Conservation (phyloP, 1,140 invertebrate genomes). For the Musca vetustissima region DNA sequence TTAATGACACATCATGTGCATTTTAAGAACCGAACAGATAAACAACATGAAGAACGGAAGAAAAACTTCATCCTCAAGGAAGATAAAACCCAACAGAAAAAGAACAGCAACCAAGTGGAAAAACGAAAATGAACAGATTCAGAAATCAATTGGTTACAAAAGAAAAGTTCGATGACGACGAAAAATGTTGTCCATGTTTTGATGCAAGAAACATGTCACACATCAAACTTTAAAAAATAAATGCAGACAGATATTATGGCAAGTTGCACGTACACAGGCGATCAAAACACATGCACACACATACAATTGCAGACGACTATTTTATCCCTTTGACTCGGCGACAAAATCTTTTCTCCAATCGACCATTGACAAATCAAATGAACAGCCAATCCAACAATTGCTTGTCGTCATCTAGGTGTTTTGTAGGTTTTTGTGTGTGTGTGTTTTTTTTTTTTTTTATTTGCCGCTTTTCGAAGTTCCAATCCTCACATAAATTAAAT, state of each 20-base stretch:
- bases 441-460: not conserved
- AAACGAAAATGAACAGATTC: no score
- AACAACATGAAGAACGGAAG: no score
- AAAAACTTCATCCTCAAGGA: no score
- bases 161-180: no score
- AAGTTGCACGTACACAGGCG: no score
- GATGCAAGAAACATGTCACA: slow-evolving; percentile 14
- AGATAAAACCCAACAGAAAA: no score
- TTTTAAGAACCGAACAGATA: not conserved
- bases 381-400: not conserved
- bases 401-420: no score
- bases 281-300: no score
- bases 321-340: not conserved
- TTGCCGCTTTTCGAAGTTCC: not conserved
- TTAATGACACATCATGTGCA: slow-evolving; percentile 23
- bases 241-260: no score
- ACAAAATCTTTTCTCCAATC: slow-evolving; percentile 1
- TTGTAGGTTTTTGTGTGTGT: not conserved
- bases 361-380: not conserved
- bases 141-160: no score
- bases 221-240: slow-evolving; percentile 19
- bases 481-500: slow-evolving; percentile 19
- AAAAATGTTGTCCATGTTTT: slow-evolving; percentile 21
- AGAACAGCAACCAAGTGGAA: no score
- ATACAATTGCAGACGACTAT: not conserved